Percentiles rank a stretch among this genome's conserved stretches.
Conservation (phyloP, 2,888 invertebrate species). For the Sinhomidia bicolor region DNA sequence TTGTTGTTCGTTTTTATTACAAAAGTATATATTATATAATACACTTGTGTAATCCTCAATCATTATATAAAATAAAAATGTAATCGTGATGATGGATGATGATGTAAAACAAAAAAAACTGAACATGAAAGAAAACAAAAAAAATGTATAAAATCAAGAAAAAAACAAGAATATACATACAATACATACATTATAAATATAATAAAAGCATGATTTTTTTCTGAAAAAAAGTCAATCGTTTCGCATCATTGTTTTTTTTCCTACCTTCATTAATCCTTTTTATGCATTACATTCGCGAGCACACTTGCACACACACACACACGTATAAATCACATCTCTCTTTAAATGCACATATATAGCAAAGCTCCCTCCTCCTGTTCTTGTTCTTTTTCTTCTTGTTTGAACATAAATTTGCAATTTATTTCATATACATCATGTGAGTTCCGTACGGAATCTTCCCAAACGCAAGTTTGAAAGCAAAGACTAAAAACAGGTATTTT, state of each 20-base stretch:
- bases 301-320: too few relatives aligned
- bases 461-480: neutral
- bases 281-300: neutral
- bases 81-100: slow-evolving; percentile 38
- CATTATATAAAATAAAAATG: slow-evolving; percentile 41
- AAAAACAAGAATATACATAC: slow-evolving; percentile 44
- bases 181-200: slow-evolving; percentile 39
- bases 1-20: slow-evolving; percentile 60
- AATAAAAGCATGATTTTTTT: slow-evolving; percentile 68
- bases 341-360: neutral
- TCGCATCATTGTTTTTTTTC: too few relatives aligned
- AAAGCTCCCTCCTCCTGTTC: neutral
- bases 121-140: slow-evolving; percentile 56
- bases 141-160: slow-evolving; percentile 59
- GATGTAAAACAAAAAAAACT: slow-evolving; percentile 54
- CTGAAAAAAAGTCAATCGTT: neutral
- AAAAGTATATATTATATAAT: too few relatives aligned
- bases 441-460: too few relatives aligned
- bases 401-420: slow-evolving; percentile 50
- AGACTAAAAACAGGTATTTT: slow-evolving; percentile 46
- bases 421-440: slow-evolving; percentile 36
- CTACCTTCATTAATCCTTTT: neutral
- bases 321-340: slow-evolving; percentile 44
- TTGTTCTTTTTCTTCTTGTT: slow-evolving; percentile 25
- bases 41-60: slow-evolving; percentile 65